Base-by-base conservation (phyloP, 2,113 vertebrate genomes). In the Stictonetta naevosa region DNA sequence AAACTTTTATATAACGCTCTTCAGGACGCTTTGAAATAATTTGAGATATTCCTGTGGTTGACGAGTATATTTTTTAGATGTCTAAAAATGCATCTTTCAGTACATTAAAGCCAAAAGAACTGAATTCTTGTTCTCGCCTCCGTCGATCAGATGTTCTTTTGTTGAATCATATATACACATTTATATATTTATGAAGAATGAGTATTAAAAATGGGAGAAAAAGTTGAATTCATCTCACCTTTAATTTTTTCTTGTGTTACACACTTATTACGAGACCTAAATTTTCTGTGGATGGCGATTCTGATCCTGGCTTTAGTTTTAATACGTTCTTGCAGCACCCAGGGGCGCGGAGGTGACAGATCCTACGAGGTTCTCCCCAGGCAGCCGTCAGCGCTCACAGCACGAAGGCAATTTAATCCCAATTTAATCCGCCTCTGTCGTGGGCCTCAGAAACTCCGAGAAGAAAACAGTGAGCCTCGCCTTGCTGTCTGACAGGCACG, bases 311-410 rank as follows among this genome's bases (percentile, higher is more conserved):
- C 6, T 75, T 78, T 33, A 50, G 31, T 23, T 84, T 28, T 40
- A 14, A 9, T 4, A 5, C 2, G 1, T 34, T 11, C 14, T 46
- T 66, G 63, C 62, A 86, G 71, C 85, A 55, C 3, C 42, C 58
- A 6, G 72, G 79, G 59, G 9, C 42, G 6, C 13, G 3, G 59
- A 13, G 53, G 77, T 50, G 52, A 15, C 5, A 0, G 13, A 6
- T 25, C 59, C 66, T 6, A 11, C 8, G 38, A 17, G 22, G 5
- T 17, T 10, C 52, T 19, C 29, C 53, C 4, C 58, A 38, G 23
- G 69, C 20, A 11, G 31, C 1, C 6, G 0, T 6, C 50, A 34
- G 63, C 3, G 3, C 8, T 60, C 44, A 13, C 42, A 8, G 3
- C 3, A 19, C 2, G 21, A 40, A 6, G 14, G 10, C 28, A 10